Conservation (phyloP, 1,140 invertebrate species). For the Drosophila ficusphila region DNA sequence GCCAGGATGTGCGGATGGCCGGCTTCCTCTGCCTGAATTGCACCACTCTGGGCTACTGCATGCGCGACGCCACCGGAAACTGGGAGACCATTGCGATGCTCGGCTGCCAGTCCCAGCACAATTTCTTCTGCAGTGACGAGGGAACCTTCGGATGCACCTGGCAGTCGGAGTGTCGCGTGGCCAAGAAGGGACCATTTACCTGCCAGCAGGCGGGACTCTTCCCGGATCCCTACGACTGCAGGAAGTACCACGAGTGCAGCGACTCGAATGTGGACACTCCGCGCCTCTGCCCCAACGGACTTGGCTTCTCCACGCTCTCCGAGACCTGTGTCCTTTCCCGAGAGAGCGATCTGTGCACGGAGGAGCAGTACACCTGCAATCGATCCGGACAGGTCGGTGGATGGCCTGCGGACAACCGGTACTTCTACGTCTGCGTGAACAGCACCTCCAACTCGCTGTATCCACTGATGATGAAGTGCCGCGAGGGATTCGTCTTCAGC, state of each 20-base stretch:
- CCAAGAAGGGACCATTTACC: slow-evolving; percentile 62
- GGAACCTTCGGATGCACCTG: slow-evolving; percentile 62
- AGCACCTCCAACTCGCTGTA: slow-evolving; percentile 38
- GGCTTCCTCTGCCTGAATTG: slow-evolving; percentile 74
- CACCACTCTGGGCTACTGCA: slow-evolving; percentile 60
- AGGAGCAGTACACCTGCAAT: slow-evolving; percentile 61
- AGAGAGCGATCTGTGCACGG: slow-evolving; percentile 45
- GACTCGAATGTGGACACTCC: slow-evolving; percentile 48
- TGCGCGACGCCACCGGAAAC: slow-evolving; percentile 27
- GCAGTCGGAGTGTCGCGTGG: slow-evolving; percentile 50
- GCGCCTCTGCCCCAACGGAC: slow-evolving; percentile 54
- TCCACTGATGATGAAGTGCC: slow-evolving; percentile 69
- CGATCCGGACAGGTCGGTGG: slow-evolving; percentile 56
- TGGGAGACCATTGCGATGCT: slow-evolving; percentile 64
- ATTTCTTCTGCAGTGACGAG: slow-evolving; percentile 74
- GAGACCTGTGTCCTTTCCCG: slow-evolving; percentile 52
- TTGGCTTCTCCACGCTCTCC: slow-evolving; percentile 54
- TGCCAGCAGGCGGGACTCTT: slow-evolving; percentile 71
- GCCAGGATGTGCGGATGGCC: slow-evolving; percentile 47
- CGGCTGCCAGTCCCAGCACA: slow-evolving; percentile 48
- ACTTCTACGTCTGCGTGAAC: slow-evolving; percentile 77
- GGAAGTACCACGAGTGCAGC: slow-evolving; percentile 79
- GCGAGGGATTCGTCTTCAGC: slow-evolving; percentile 55
- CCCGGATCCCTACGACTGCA: slow-evolving; percentile 83
- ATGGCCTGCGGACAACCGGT: slow-evolving; percentile 62